Evolutionary conservation across 2,888 invertebrate species (phyloP), one percentile per base, ranked within the genome.

Genomic region (Zaprionus obscuricornis): DNA sequence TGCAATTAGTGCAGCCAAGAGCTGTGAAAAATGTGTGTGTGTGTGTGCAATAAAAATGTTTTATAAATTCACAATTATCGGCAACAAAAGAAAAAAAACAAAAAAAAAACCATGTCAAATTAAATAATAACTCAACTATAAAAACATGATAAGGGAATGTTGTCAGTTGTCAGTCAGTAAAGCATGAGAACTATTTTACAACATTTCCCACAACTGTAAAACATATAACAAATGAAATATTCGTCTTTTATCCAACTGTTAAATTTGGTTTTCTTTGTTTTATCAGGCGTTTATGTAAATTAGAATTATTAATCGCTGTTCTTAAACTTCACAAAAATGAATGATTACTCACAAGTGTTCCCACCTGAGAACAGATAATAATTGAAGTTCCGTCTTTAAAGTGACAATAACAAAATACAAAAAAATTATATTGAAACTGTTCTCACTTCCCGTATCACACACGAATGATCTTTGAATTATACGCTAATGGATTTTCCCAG

Each of bases 1-100:
- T 58, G 63, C 75, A 78, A 78, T 82, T 74, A 82, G 60, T 46
- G 67, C 58, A 60, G 0, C 26, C 71, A 70, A 49, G 39, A 39
- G 49, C 75, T 77, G 82, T 82, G 75, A 56, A 60, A 20, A 60
- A 54, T 54, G 29, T 36, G 13, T 31, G 31, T 17, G n/a, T 6
- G 3, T n/a, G 7, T 5, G 22, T 22, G 22, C 22, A 22, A 7
- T 22, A 22, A 22, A 5, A 13, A 14, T 65, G 56, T 56, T 34
- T 43, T 56, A 57, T 31, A 42, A 50, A 46, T 50, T 47, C 8
- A 22, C 22, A 22, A 22, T 4, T 4, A 5, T 22, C 4, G 7
- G 22, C 22, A 22, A 22, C 22, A 22, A 22, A 22, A 22, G 4
- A 5, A 7, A 22, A 22, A n/a, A n/a, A n/a, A n/a, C n/a, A n/a